Percentiles rank a stretch among this genome's conserved stretches.
phyloP scores from a whole-genome alignment of 2,113 vertebrate genomes.

The Tragelaphus imberbis region DNA sequence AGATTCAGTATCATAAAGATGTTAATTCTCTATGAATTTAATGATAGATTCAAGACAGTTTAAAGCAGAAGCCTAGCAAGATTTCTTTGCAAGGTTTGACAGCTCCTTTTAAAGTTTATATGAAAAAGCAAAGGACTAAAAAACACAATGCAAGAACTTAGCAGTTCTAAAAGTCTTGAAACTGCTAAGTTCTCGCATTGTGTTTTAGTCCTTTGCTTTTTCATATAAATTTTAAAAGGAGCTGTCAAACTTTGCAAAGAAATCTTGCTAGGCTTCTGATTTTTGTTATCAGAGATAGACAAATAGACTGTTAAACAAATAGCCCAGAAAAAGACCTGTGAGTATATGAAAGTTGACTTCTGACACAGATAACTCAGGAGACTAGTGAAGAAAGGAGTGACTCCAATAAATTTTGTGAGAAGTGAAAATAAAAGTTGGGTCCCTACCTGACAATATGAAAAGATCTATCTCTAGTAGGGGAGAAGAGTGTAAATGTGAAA shows the following conservation, averaged over 20 bases:
- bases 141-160: not conserved
- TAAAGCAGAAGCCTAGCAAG: not conserved
- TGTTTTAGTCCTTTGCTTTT: not conserved
- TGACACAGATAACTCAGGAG: not conserved
- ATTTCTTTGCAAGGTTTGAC: not conserved
- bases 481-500: not conserved
- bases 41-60: not conserved
- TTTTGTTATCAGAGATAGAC: not conserved
- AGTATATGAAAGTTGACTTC: not conserved
- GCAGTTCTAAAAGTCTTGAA: too few species aligned
- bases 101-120: not conserved
- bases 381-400: not conserved
- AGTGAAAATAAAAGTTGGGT: not conserved
- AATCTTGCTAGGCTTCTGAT: not conserved
- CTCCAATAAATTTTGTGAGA: not conserved
- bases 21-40: constrained; percentile 1
- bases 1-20: not conserved
- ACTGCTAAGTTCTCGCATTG: too few species aligned
- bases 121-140: not conserved
- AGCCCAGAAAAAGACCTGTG: not conserved
- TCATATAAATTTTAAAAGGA: too few species aligned
- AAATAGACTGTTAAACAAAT: not conserved
- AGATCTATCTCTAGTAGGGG: not conserved
- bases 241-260: not conserved
- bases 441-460: not conserved